Base-by-base conservation (phyloP, 2,888 invertebrate species). In the Callimorpha dominula region DNA sequence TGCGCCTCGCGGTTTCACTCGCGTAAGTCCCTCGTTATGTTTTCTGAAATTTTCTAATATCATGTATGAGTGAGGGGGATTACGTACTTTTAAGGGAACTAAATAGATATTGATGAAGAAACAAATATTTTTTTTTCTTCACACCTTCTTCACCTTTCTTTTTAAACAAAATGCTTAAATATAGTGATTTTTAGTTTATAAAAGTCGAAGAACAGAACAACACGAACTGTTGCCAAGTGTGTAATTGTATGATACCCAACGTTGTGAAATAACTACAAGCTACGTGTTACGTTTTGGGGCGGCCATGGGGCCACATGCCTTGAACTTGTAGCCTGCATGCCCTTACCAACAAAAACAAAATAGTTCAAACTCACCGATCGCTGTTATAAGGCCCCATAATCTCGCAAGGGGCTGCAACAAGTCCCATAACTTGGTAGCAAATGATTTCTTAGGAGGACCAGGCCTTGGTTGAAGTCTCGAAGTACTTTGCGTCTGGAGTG, bases 341-440 rank as follows among this genome's bases (percentile, higher is more conserved):
- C 14, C 9, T 54, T 54, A 7, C n/a, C 43, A 46, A 46, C 1
- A 46, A 31, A 31, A 4, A 3, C 4, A 60, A 2, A 15, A 43
- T 15, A 4, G 1, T 49, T 0, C 7, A 14, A n/a, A 70, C 93
- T 87, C 78, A 95, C 95, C 95, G 60, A 95, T 87, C 74, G 95
- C 92, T 40, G 95, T 94, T 52, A 95, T 87, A 14, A 95, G 87
- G 4, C 95, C 95, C 95, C 95, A 95, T 76, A 95, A 79, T 78
- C 95, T 91, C 12, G 95, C 94, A 20, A 95, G 82, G 0, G 95
- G 95, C 76, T 95, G 95, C 73, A 95, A 80, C 68, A 94, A 80
- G 63, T 95, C 95, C 95, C 95, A 95, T 68, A 95, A 85, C 76
- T 89, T 90, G 11, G 91, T 81, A n/a, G 92, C 94, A 60, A 92